Evolutionary conservation across 2,797 vertebrate genomes (phyloP).

Genomic region (Crenichthys baileyi): DNA sequence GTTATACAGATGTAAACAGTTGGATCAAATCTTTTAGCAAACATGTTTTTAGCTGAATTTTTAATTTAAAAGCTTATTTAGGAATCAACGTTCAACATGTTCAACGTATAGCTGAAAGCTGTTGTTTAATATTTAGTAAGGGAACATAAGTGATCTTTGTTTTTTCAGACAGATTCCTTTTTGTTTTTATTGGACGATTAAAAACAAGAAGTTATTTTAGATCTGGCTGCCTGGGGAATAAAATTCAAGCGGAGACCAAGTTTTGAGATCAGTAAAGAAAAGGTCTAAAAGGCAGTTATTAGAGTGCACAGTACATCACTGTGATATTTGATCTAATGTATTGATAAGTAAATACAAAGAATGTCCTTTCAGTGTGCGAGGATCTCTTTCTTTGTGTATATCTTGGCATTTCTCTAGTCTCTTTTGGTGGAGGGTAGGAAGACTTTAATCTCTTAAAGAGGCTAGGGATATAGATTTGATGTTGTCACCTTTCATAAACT

Average conservation of each 20-base stretch:
- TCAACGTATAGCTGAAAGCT: not conserved
- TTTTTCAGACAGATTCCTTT: slow-evolving; percentile 17
- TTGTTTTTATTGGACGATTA: slow-evolving; percentile 39
- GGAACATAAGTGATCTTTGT: slow-evolving; percentile 15
- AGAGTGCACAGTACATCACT: not conserved
- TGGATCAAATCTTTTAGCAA: not conserved
- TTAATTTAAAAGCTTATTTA: not conserved
- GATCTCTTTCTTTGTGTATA: slow-evolving; percentile 31
- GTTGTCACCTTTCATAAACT: not conserved
- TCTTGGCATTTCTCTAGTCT: not conserved
- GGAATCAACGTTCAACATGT: too few relatives aligned
- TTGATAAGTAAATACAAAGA: slow-evolving; percentile 24
- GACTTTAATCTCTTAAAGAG: slow-evolving; percentile 6
- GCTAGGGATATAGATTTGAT: not conserved
- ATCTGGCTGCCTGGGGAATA: slow-evolving; percentile 3
- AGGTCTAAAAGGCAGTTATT: slow-evolving; percentile 13
- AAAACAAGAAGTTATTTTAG: slow-evolving; percentile 45
- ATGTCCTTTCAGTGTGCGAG: slow-evolving; percentile 4
- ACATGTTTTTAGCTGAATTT: not conserved
- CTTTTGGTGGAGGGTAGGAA: slow-evolving; percentile 2
- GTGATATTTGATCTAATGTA: slow-evolving; percentile 14
- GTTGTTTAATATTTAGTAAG: not conserved
- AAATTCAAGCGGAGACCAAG: slow-evolving; percentile 35
- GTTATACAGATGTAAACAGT: not conserved
- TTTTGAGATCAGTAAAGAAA: slow-evolving; percentile 12